These are phyloP conservation scores for Lacanobia oleracea DNA, from an alignment of 2,888 invertebrate genomes.

Conservation along the genomic window DNA sequence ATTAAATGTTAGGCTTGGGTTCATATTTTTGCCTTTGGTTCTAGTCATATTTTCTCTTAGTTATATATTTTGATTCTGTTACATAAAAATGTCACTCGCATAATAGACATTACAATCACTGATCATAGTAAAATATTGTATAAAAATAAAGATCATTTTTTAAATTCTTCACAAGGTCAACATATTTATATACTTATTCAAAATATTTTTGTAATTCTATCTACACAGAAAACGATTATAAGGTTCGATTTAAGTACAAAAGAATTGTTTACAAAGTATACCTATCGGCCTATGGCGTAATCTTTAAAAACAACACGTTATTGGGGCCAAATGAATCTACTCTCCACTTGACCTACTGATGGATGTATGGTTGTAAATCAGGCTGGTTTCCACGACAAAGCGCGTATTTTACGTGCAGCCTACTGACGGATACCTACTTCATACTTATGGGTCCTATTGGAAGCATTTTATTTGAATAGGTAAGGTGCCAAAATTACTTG, in stretches of 20 bases:
- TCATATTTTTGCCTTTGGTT: constrained; percentile 73
- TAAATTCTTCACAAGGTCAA: constrained; percentile 19
- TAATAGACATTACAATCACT: constrained; percentile 30
- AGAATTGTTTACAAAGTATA: constrained; percentile 48
- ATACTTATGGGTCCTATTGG: constrained; percentile 51
- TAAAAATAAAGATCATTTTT: constrained; percentile 18
- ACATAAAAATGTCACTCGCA: constrained; percentile 40
- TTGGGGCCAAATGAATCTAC: constrained; percentile 70
- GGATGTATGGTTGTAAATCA: no score
- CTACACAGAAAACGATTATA: constrained; percentile 55
- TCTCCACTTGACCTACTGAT: constrained; percentile 55
- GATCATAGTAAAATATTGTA: constrained; percentile 21
- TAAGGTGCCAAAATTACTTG: constrained; percentile 66
- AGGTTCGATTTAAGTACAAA: constrained; percentile 67
- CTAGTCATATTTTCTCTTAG: constrained; percentile 73
- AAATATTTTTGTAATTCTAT: constrained; percentile 72
- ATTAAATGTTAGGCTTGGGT: constrained; percentile 37
- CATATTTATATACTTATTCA: constrained; percentile 45
- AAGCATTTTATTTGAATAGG: constrained; percentile 44
- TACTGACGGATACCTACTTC: constrained; percentile 55
- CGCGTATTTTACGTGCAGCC: no score
- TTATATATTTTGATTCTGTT: constrained; percentile 41
- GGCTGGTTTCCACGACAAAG: no score
- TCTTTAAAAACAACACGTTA: constrained; percentile 55
- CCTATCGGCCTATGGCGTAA: constrained; percentile 64